Evolutionary conservation across 2,113 vertebrate species (phyloP).

Genomic region (Ciconia stormi): DNA sequence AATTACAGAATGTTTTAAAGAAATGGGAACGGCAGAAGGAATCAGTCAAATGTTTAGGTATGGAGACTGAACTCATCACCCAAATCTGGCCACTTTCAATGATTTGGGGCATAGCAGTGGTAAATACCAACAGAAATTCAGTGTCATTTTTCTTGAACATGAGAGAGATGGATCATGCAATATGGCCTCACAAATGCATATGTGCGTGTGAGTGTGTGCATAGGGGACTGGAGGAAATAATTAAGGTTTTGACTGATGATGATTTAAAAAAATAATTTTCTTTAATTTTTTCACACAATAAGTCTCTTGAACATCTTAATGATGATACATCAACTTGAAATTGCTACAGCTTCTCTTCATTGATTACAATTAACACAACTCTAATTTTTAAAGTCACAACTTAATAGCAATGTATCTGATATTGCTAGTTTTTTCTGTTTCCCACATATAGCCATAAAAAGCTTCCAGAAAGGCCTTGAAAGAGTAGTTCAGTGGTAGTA

Average conservation of each 20-base stretch:
- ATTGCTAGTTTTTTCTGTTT: background rate
- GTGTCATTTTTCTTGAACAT: background rate
- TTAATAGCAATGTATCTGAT: background rate
- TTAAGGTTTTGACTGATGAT: background rate
- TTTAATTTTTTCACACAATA: background rate
- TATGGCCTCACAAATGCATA: background rate
- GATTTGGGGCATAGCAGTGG: background rate
- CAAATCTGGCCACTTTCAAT: background rate
- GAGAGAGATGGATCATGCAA: background rate
- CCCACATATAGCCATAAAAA: background rate
- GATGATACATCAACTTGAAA: background rate
- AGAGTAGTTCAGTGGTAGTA: background rate
- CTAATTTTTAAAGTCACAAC: background rate
- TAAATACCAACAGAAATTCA: background rate
- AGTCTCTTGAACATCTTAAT: background rate
- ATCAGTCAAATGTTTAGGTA: background rate
- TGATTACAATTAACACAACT: background rate
- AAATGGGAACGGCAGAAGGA: background rate
- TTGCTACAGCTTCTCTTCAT: background rate
- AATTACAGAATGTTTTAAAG: conserved; percentile 7
- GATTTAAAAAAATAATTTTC: background rate
- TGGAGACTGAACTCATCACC: background rate
- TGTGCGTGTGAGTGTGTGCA: rapidly evolving
- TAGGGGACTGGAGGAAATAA: background rate
- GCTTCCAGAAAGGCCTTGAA: background rate